Evolutionary conservation across 2,113 vertebrate species (phyloP), one percentile per base, ranked within the genome.

Genomic region (Jacana jacana): DNA sequence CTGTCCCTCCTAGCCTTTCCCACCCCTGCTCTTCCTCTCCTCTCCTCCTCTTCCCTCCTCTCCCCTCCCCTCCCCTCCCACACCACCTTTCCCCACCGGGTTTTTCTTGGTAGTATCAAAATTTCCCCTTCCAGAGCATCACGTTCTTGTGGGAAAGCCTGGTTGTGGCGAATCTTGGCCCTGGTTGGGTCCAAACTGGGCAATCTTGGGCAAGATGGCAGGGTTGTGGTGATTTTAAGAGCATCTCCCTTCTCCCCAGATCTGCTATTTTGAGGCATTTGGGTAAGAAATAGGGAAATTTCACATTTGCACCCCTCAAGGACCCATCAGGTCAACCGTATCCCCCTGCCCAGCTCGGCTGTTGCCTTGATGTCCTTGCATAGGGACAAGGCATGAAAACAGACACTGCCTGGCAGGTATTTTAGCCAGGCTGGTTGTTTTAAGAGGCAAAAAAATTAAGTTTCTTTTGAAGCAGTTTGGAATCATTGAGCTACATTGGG

Each of bases 331-430:
- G 49, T 35, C 23, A 7, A 30, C 28, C 3, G 2, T 7, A 12
- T 16, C 13, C 25, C 30, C 12, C 22, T 4, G 13, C 55, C 22
- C 4, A 0, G 10, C 37, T 23, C 4, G 0, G 25, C 33, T 1
- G 2, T 49, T 25, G 5, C 16, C 18, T 70, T 76, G 25, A 12
- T 6, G 1, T 18, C 1, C 0, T 16, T 89, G 28, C 4, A 0
- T 1, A 4, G 7, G 68, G 66, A 44, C 7, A 6, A 57, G 66
- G 23, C 6, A 18, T 2, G 6, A 20, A 22, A 39, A 17, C 81
- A 35, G 69, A 3, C 11, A 2, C 1, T 0, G 0, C 24, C 39
- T 0, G 1, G 14, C 0, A 7, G 31, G n/a, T 39, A 4, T 66
- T 88, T 81, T 5, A 61, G 33, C 37, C 22, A 3, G 2, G 10